phyloP scores from a whole-genome alignment of 2,888 invertebrate species.

The Eurytoma adleriae region DNA sequence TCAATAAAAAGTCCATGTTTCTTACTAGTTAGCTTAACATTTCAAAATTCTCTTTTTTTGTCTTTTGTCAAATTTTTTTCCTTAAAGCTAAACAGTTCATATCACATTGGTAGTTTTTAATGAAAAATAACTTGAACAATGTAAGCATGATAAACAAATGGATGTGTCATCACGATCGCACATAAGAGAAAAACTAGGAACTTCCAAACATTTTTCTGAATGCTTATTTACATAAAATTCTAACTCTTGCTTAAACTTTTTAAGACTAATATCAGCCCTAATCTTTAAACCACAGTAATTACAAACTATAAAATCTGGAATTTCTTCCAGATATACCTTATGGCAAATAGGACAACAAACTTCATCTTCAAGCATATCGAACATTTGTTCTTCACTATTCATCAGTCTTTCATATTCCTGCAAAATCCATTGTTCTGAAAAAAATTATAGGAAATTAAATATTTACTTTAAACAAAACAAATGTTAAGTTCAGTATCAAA shows the following conservation, averaged over 20 bases:
- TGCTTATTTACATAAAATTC: conserved; percentile 63
- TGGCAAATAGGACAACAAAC: conserved; percentile 74
- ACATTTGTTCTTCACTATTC: conserved; percentile 67
- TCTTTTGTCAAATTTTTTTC: not conserved
- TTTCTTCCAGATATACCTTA: conserved; percentile 63
- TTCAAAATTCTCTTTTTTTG: conserved; percentile 3
- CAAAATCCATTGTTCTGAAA: conserved; percentile 70
- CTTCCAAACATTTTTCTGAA: conserved; percentile 61
- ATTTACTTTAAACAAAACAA: not conserved
- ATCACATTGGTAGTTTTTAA: conserved; percentile 20
- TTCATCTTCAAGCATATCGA: conserved; percentile 65
- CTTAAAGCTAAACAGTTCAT: conserved; percentile 5
- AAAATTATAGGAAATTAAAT: conserved; percentile 1
- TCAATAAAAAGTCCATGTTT: not conserved
- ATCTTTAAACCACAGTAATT: conserved; percentile 66
- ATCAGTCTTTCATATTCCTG: conserved; percentile 70
- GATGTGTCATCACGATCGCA: conserved; percentile 63
- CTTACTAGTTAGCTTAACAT: not conserved
- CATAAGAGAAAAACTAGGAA: conserved; percentile 67
- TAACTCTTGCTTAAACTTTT: conserved; percentile 65
- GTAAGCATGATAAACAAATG: conserved; percentile 68
- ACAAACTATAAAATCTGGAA: conserved; percentile 64
- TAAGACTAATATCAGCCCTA: conserved; percentile 60
- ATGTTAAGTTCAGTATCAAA: no score
- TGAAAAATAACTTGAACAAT: conserved; percentile 50